Conservation (phyloP, 2,888 invertebrate genomes). For the Prosapia bicincta region DNA sequence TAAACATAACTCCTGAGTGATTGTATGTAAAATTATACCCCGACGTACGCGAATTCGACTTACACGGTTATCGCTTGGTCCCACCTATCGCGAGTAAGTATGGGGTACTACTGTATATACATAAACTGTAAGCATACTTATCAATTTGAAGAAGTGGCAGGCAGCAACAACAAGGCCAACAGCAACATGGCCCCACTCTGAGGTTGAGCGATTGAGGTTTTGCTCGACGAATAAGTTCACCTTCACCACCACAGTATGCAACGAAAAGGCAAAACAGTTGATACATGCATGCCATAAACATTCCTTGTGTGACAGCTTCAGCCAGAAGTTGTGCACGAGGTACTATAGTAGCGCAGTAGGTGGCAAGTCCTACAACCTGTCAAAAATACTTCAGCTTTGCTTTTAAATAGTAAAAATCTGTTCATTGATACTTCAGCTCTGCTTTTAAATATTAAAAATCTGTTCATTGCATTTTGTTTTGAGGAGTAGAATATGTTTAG, state of each 20-base stretch:
- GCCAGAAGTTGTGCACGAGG: constrained; percentile 63
- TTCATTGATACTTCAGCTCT: background rate
- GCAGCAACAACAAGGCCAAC: constrained; percentile 63
- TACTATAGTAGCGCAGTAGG: constrained; percentile 56
- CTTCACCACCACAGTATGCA: constrained; percentile 60
- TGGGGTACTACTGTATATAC: too few species aligned
- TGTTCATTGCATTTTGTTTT: background rate
- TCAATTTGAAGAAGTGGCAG: constrained; percentile 56
- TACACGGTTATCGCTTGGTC: too few species aligned
- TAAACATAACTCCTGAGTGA: too few species aligned
- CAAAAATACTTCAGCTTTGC: too few species aligned
- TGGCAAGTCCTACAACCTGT: constrained; percentile 57
- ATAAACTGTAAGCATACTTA: too few species aligned
- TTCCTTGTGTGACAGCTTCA: constrained; percentile 65
- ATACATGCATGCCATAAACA: constrained; percentile 65
- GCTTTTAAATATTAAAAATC: background rate
- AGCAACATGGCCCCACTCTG: constrained; percentile 66
- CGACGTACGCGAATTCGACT: too few species aligned
- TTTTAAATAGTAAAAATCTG: too few species aligned
- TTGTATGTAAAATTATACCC: too few species aligned
- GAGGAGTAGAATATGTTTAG: background rate
- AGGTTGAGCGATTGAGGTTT: constrained; percentile 58
- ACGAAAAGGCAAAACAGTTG: constrained; percentile 65
- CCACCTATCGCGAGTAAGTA: too few species aligned
- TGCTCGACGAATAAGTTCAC: constrained; percentile 55